These are phyloP conservation scores for Seira musarum DNA, from an alignment of 2,888 invertebrate genomes.

Conservation along the genomic window DNA sequence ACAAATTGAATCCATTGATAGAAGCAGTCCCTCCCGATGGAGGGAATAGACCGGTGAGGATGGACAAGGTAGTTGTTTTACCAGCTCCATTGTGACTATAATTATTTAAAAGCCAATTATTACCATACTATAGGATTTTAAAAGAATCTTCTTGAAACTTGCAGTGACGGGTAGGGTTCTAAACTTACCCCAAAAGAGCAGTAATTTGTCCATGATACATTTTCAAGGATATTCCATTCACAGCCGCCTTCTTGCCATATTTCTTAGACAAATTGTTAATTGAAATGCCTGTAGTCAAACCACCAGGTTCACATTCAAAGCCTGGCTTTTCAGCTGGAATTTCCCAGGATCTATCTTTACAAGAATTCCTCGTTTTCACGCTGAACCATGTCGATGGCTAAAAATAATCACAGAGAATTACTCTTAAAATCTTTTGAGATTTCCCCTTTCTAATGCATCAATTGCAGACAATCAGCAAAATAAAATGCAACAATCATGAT, in stretches of 20 bases:
- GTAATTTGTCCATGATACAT: slow-evolving; percentile 90
- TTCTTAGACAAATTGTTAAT: slow-evolving; percentile 71
- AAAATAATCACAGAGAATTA: slow-evolving; percentile 9
- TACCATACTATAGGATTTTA: not conserved
- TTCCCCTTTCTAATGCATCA: not conserved
- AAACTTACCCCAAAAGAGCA: slow-evolving; percentile 80
- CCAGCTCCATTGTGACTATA: slow-evolving; percentile 85
- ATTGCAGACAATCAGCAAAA: not conserved
- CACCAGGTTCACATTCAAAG: slow-evolving; percentile 72
- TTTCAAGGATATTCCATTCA: slow-evolving; percentile 81
- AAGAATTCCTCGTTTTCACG: not conserved
- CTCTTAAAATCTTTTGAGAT: not conserved
- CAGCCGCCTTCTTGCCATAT: slow-evolving; percentile 75
- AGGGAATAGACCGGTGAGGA: slow-evolving; percentile 76
- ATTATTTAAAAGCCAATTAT: not conserved
- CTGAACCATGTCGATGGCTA: slow-evolving; percentile 53
- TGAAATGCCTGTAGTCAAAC: slow-evolving; percentile 72
- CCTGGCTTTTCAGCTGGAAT: slow-evolving; percentile 57
- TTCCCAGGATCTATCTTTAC: slow-evolving; percentile 29
- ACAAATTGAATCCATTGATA: slow-evolving; percentile 76
- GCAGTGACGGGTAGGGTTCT: not conserved
- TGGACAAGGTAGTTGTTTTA: slow-evolving; percentile 84
- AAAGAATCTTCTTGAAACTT: too few relatives aligned
- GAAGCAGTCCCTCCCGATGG: slow-evolving; percentile 81
- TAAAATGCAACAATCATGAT: not conserved